Evolutionary conservation across 2,113 vertebrate species (phyloP), one percentile per base, ranked within the genome.

Genomic region (Otus sunia): DNA sequence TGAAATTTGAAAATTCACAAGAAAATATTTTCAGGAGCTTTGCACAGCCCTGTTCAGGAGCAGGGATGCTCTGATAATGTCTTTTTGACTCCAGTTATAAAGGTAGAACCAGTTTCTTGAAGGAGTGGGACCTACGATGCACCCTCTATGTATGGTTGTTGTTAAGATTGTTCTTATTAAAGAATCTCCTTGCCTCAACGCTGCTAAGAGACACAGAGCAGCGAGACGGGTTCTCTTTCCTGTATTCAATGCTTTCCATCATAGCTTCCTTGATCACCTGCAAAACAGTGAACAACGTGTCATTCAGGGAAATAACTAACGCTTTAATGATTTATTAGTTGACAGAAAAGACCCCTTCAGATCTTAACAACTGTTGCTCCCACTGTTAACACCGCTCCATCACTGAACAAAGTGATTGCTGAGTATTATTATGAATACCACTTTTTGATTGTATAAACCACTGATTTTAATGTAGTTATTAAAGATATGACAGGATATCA

Each of bases 211-310:
- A 98, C 77, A 97, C 96, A 0, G 98, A 98, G 88, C 96, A 98
- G 69, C 98, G 97, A 6, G 98, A 98, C 0, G 99, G 99, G 39
- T 98, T 99, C 94, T 99, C 98, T 91, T 98, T 99, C 94, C 98
- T 97, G 86, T 98, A 98, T 52, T 98, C 96, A 16, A 99, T 99
- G 96, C 99, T 98, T 8, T 99, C 99, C 56, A 98, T 92, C 64
- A 99, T 98, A 26, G 99, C 99, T 21, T 99, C 97, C 96, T 99
- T 99, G 67, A 99, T 99, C 88, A 99, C 98, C 99, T 99, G 91
- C 21, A 95, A 80, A 86, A 72, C 9, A 87, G 64, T 6, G n/a
- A 71, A 49, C 10, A 62, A 13, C 1, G 2, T 16, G 18, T 63
- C 37, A 56, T 7, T 27, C 52, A 41, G 55, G 10, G 29, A 34